Evolutionary conservation across 2,113 vertebrate species (phyloP), one percentile per base, ranked within the genome.

Genomic region (Toxotes chatareus): DNA sequence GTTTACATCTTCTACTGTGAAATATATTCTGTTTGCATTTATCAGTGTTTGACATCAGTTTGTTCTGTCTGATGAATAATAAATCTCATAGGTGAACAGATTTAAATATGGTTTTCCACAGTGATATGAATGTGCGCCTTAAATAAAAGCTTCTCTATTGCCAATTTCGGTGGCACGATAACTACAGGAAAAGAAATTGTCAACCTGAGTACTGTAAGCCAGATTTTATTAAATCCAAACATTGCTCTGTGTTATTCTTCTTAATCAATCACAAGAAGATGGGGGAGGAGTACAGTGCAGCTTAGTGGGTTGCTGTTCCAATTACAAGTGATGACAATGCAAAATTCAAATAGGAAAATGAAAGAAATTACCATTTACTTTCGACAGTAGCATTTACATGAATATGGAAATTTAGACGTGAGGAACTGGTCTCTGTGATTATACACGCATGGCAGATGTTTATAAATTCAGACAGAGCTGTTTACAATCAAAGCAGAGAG

Each of bases 381-480:
- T 72, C 13, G 19, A 86, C 51, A 75, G 46, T 71, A 72, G 32
- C 23, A 14, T 79, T 88, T 79, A 57, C 85, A 84, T 84, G 79
- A 90, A 87, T 85, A 86, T 87, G 83, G 57, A 89, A 87, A 85
- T 81, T 67, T 31, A 2, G 69, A 82, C 7, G 9, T 46, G 73
- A 57, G 68, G 63, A 79, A 47, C 71, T 42, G 73, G 61, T 83
- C 78, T 87, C 56, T 80, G 82, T 74, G 79, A 86, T 86, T 77
- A 65, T 51, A 75, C 76, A 73, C 86, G 63, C 31, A 49, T 78
- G 70, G 82, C n/a, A 40, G 81, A 84, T 68, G 62, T 87, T 90
- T 84, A 89, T 86, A 73, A 77, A 92, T 88, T 90, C 86, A 69
- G 82, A 66, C 89, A 75, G 79, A 76, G 60, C 73, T 92, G 86